These are phyloP conservation scores for Saturnia pavonia DNA, from an alignment of 2,888 invertebrate genomes.

Conservation along the genomic window DNA sequence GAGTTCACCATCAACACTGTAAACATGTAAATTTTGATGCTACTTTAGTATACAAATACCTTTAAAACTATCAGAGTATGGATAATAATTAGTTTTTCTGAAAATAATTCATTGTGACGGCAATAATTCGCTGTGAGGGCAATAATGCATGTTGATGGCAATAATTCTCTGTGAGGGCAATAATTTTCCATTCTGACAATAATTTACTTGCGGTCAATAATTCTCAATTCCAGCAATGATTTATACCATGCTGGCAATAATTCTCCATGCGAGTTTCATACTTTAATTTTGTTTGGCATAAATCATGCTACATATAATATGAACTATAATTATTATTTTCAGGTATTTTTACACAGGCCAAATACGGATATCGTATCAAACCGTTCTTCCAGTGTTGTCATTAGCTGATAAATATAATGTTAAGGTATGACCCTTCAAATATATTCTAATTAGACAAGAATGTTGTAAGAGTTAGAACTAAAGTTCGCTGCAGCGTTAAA, in stretches of 20 bases:
- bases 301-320: not conserved
- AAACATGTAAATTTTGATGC: no score
- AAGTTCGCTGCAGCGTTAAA: no score
- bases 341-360: slow-evolving; percentile 94
- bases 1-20: slow-evolving; percentile 27
- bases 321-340: slow-evolving; percentile 27
- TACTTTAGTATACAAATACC: not conserved
- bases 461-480: no score
- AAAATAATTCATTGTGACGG: not conserved
- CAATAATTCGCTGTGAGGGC: no score
- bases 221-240: not conserved
- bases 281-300: not conserved
- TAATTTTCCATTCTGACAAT: not conserved
- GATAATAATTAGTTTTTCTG: not conserved
- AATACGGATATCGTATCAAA: slow-evolving; percentile 91
- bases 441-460: no score
- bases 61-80: not conserved
- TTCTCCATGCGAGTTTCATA: not conserved
- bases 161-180: not conserved
- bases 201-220: not conserved
- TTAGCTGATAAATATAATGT: slow-evolving; percentile 98
- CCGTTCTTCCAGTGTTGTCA: slow-evolving; percentile 93
- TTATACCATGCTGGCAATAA: not conserved
- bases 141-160: no score
- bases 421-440: slow-evolving; percentile 78